Conservation (phyloP, 2,113 vertebrate species). For the Cheilinus undulatus region DNA sequence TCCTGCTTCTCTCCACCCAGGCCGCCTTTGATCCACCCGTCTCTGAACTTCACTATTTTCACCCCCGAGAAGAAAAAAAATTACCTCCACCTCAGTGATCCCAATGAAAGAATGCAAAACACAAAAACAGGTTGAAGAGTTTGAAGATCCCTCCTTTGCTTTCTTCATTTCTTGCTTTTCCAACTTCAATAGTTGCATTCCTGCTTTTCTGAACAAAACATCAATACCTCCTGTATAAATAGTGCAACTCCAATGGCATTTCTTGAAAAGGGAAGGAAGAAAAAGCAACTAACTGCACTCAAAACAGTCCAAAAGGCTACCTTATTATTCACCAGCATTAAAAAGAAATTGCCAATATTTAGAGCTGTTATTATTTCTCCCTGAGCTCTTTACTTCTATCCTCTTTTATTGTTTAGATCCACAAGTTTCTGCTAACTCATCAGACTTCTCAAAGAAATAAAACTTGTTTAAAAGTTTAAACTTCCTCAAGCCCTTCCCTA, state of each 20-base stretch:
- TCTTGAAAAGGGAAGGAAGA: neutral
- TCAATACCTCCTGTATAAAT: conserved; percentile 38
- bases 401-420: conserved; percentile 11
- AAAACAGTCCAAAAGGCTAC: conserved; percentile 26
- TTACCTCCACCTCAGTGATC: conserved; percentile 71
- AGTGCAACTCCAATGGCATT: conserved; percentile 34
- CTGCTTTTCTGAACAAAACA: conserved; percentile 43
- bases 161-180: conserved; percentile 25
- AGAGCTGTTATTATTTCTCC: conserved; percentile 19
- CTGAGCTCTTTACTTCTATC: neutral
- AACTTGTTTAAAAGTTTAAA: conserved; percentile 74
- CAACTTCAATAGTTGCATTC: conserved; percentile 54
- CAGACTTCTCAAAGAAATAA: conserved; percentile 56
- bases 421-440: conserved; percentile 64
- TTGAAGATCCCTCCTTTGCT: conserved; percentile 26
- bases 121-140: conserved; percentile 49
- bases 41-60: conserved; percentile 59
- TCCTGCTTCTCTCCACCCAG: conserved; percentile 58
- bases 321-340: conserved; percentile 18
- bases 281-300: neutral
- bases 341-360: neutral
- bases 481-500: conserved; percentile 75
- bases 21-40: conserved; percentile 75
- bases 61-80: conserved; percentile 43
- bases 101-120: conserved; percentile 62